Evolutionary conservation across 2,113 vertebrate species (phyloP), one percentile per base, ranked within the genome.

Genomic region (Corythornis vintsioides): DNA sequence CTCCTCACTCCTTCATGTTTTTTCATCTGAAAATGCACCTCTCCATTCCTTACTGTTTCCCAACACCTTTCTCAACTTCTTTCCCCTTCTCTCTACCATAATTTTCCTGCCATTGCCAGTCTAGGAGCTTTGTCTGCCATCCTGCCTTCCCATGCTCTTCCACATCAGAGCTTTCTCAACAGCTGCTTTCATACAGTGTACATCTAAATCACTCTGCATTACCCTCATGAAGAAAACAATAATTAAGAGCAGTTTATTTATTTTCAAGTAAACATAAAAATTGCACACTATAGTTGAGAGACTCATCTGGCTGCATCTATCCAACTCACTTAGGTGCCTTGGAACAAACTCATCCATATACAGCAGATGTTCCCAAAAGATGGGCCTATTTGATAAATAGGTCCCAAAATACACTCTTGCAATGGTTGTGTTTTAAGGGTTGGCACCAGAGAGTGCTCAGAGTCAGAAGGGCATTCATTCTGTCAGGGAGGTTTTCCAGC

Each of bases 201-300:
- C 15, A 78, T 71, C 60, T 56, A 80, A 91, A 61, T 21, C 47
- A 81, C 29, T 95, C 67, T 69, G 28, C 42, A 50, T 47, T 78
- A 59, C 50, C 29, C 29, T 86, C 57, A 53, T 88, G 92, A 78
- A 90, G 53, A 57, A 81, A 78, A 75, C 24, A 92, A 59, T 82
- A 86, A 93, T 83, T 83, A 83, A 81, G 29, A 83, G 20, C 28
- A 77, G 38, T 80, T 88, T 55, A 11, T 50, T 83, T 4, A 2
- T 88, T 83, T 92, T 72, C 48, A 81, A 81, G n/a, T 48, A 74
- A 80, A 83, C n/a, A 74, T 25, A 73, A 88, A 89, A 71, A 17
- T 33, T 53, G 29, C 70, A 55, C 29, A 28, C 22, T 53, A 21
- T 45, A 56, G 5, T 10, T 8, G 43, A 86, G 38, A 76, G 6